Evolutionary conservation across 2,113 vertebrate species (phyloP).

Genomic region (Pelobates fuscus): DNA sequence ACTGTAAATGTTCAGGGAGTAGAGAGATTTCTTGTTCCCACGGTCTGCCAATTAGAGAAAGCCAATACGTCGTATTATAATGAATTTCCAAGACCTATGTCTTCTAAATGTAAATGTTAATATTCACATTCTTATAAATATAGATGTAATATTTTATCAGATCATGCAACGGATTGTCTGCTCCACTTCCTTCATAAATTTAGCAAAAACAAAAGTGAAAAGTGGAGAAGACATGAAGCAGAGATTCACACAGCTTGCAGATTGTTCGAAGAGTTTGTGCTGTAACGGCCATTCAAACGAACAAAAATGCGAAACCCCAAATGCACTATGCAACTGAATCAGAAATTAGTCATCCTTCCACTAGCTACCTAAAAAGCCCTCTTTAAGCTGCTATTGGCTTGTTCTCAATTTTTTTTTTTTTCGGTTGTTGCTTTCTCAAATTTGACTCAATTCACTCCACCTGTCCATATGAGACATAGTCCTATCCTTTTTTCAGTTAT

Average conservation of each 20-base stretch:
- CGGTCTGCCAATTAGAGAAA: no score
- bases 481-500: slow-evolving; percentile 28
- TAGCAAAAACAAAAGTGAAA: slow-evolving; percentile 45
- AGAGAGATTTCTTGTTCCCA: no score
- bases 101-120: no score
- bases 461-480: slow-evolving; percentile 6
- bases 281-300: slow-evolving; percentile 35
- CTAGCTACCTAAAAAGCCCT: slow-evolving; percentile 35
- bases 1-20: no score
- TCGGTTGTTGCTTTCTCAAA: background rate
- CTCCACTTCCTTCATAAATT: slow-evolving; percentile 44
- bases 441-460: slow-evolving; percentile 45
- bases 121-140: slow-evolving; percentile 11
- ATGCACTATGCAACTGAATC: slow-evolving; percentile 23
- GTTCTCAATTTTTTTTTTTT: slow-evolving; percentile 18
- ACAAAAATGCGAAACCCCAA: slow-evolving; percentile 44
- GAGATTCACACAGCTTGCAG: slow-evolving; percentile 9
- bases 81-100: no score
- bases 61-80: no score
- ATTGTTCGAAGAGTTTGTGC: slow-evolving; percentile 42
- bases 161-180: background rate
- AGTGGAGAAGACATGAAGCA: slow-evolving; percentile 16
- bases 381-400: slow-evolving; percentile 6
- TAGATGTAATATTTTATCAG: background rate
- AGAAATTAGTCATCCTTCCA: slow-evolving; percentile 34